Base-by-base conservation (phyloP, 23 tunicate genomes). In the Botrylloides violaceus region DNA sequence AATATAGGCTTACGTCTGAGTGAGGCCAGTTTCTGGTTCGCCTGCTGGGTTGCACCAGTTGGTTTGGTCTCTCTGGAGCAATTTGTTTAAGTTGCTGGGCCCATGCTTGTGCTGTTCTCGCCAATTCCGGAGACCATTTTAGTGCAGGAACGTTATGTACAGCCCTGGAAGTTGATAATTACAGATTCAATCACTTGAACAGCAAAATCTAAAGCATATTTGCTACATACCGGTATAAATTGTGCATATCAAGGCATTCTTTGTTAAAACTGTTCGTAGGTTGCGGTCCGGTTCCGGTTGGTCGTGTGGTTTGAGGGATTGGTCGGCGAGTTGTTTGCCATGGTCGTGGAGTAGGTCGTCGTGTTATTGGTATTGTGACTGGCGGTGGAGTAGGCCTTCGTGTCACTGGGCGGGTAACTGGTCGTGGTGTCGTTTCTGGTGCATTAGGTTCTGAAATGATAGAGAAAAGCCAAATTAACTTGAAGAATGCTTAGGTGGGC, bases 1-100 rank as follows among this genome's bases (percentile, higher is more conserved):
- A n/a, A n/a, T n/a, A n/a, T n/a, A n/a, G 6, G 26, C 81, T 80
- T 76, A 86, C 85, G 1, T 74, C 77, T 1, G 98, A 92, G 58
- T 92, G 98, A 5, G 98, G 98, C 98, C 98, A 92, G 50, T 80
- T 57, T 48, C 31, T 32, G 2, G 92, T 84, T 0, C 83, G 76
- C 33, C 76, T 58, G 5, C 66, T 29, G 26, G 61, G 61, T 27
- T 57, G 56, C 29, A 26, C 39, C 1, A 70, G 49, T 28, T 24
- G 22, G 43, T 64, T 70, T 1, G 98, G 98, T 32, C 80, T 72
- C 4, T 49, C 58, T 28, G 92, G 86, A 33, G 98, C 92, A 7
- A 71, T 57, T 1, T 32, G 36, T 20, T 66, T 70, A 33, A 92
- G 64, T 50, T 58, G 56, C 2, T 81, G 36, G 4, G 98, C 92